These are phyloP conservation scores for Ornithoptera priamus DNA, from an alignment of 2,888 invertebrate genomes.

Conservation along the genomic window DNA sequence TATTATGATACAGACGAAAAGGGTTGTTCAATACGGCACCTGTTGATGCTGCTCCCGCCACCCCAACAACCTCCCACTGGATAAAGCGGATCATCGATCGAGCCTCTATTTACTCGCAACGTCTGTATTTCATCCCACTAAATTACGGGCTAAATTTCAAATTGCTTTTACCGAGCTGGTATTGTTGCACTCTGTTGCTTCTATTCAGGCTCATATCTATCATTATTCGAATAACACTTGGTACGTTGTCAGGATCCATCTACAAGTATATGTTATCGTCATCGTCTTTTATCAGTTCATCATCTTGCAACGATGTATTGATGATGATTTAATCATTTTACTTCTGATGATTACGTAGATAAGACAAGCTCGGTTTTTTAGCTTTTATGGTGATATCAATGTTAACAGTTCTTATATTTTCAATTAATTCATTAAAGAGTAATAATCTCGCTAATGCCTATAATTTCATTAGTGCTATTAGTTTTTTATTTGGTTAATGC, in stretches of 20 bases:
- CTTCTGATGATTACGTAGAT: too few relatives aligned
- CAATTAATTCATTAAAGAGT: too few relatives aligned
- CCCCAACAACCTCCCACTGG: slow-evolving; percentile 25
- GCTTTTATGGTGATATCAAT: too few relatives aligned
- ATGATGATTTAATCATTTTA: too few relatives aligned
- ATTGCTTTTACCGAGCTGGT: slow-evolving; percentile 5
- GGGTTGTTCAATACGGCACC: slow-evolving; percentile 27
- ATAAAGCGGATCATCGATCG: slow-evolving; percentile 32
- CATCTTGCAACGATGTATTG: too few relatives aligned
- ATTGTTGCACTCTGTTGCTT: not conserved
- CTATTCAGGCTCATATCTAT: not conserved
- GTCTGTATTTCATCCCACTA: slow-evolving; percentile 27
- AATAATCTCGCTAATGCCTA: too few relatives aligned
- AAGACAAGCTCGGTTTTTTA: too few relatives aligned
- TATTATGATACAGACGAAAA: slow-evolving; percentile 17
- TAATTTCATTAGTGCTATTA: too few relatives aligned
- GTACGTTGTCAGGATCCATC: not conserved
- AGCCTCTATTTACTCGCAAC: slow-evolving; percentile 31
- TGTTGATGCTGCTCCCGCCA: slow-evolving; percentile 26
- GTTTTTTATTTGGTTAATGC: too few relatives aligned
- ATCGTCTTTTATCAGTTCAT: too few relatives aligned
- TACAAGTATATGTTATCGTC: too few relatives aligned
- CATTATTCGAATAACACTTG: not conserved
- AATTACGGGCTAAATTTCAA: slow-evolving; percentile 25
- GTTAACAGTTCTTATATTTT: too few relatives aligned